Evolutionary conservation across 2,797 vertebrate genomes (phyloP).

Genomic region (Dicrostonyx torquatus): DNA sequence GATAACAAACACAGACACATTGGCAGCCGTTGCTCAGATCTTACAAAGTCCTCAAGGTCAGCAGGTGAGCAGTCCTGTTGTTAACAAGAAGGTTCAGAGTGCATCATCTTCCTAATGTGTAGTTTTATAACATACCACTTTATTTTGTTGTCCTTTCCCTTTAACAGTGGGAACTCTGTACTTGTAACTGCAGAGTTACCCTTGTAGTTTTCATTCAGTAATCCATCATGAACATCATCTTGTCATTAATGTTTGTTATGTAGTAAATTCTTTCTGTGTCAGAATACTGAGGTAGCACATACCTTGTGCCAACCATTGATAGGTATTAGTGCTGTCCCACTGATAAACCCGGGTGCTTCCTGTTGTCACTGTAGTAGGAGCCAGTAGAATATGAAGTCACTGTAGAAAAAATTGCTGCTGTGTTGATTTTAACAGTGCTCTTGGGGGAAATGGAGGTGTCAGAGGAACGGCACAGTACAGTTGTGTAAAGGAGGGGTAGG

Average conservation of each 20-base stretch:
- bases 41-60: conserved; percentile 99
- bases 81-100: background rate
- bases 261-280: background rate
- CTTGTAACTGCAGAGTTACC: background rate
- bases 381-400: background rate
- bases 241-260: background rate
- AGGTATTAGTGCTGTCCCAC: background rate
- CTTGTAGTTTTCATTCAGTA: conserved; percentile 12
- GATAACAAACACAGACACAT: conserved; percentile 97
- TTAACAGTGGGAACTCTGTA: background rate
- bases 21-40: conserved; percentile 98
- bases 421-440: background rate
- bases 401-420: background rate
- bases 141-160: background rate
- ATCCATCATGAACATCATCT: background rate
- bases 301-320: conserved; percentile 21
- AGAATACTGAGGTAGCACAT: background rate
- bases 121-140: background rate
- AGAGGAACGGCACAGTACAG: background rate
- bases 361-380: background rate
- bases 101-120: background rate
- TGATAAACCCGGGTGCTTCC: background rate
- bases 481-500: background rate
- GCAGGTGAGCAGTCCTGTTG: conserved; percentile 89
- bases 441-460: background rate